These are phyloP conservation scores for Phlogophora meticulosa DNA, from an alignment of 2,888 invertebrate genomes.

Conservation along the genomic window DNA sequence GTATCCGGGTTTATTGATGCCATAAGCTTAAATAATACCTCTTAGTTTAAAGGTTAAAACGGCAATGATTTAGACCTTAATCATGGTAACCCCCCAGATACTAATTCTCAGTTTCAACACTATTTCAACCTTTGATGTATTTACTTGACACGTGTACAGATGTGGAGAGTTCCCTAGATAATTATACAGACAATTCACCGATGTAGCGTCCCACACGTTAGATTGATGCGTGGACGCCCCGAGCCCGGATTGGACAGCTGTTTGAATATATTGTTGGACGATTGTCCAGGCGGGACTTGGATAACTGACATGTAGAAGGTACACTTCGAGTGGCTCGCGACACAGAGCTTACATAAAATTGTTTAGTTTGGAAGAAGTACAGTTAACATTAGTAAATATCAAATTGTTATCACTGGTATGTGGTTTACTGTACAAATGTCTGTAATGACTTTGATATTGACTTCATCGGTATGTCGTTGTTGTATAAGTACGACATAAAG, in stretches of 20 bases:
- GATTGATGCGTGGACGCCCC: slow-evolving; percentile 9
- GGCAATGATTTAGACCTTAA: too few relatives aligned
- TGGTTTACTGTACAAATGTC: too few relatives aligned
- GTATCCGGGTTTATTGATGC: too few relatives aligned
- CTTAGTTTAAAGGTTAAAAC: too few relatives aligned
- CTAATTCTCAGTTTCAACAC: neutral
- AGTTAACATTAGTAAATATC: neutral
- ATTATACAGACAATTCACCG: neutral
- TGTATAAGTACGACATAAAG: too few relatives aligned
- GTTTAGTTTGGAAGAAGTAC: neutral
- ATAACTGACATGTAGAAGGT: neutral
- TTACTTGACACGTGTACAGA: neutral
- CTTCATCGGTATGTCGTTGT: too few relatives aligned
- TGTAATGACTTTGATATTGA: too few relatives aligned
- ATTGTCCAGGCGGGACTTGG: neutral
- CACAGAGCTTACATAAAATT: too few relatives aligned
- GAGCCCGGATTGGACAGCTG: slow-evolving; percentile 1
- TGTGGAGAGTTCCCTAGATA: neutral
- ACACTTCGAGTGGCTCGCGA: neutral
- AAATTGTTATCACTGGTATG: too few relatives aligned
- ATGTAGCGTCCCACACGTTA: neutral
- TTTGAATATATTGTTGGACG: slow-evolving; percentile 15
- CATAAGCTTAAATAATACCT: too few relatives aligned
- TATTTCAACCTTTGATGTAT: neutral
- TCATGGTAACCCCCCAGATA: neutral